Evolutionary conservation across 2,113 vertebrate genomes (phyloP).

Genomic region (Cryptomyrus ogoouensis): DNA sequence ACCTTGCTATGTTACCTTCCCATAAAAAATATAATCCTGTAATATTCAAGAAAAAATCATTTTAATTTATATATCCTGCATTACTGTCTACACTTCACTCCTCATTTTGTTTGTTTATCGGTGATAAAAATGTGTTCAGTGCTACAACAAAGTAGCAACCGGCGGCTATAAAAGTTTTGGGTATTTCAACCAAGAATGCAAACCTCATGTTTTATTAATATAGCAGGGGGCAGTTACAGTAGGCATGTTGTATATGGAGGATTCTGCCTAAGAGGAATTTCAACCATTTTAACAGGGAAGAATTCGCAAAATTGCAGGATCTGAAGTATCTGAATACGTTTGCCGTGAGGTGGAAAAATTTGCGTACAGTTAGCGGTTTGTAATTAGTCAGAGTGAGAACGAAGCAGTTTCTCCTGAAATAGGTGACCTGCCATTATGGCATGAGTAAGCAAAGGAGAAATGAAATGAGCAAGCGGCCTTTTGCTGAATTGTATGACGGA

Average conservation of each 20-base stretch:
- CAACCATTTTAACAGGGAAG: background rate
- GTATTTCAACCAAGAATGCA: background rate
- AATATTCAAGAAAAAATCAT: background rate
- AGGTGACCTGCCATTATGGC: constrained; percentile 29
- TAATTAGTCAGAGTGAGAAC: constrained; percentile 34
- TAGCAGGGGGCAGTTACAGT: background rate
- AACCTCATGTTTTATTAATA: constrained; percentile 8
- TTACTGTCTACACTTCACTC: background rate
- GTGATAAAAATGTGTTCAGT: background rate
- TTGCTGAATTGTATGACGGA: constrained; percentile 21
- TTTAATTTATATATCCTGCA: background rate
- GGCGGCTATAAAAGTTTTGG: background rate
- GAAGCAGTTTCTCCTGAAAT: constrained; percentile 28
- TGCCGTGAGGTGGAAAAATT: background rate
- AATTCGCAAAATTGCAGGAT: background rate
- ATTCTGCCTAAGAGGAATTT: background rate
- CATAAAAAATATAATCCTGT: background rate
- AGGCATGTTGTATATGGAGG: background rate
- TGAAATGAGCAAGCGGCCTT: constrained; percentile 8
- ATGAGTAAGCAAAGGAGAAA: constrained; percentile 11
- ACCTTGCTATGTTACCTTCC: background rate
- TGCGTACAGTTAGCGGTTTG: constrained; percentile 30
- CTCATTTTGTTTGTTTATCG: background rate
- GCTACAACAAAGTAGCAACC: background rate
- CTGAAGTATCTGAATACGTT: background rate